phyloP scores from a whole-genome alignment of 2,888 invertebrate genomes.

The Amphipoea lucens region DNA sequence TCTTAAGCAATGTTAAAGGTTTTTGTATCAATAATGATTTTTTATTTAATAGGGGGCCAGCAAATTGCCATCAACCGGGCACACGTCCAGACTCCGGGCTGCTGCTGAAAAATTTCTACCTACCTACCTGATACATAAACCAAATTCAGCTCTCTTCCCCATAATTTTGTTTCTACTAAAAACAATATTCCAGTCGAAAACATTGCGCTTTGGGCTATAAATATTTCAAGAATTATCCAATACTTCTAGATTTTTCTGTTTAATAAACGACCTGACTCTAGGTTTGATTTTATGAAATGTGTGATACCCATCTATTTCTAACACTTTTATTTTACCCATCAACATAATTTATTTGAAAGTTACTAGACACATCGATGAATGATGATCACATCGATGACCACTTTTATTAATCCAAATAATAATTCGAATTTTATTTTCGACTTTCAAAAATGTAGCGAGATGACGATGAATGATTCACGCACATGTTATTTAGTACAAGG shows the following conservation, averaged over 20 bases:
- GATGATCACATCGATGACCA: not conserved
- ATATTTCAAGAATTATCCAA: slow-evolving; percentile 26
- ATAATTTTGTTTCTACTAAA: not conserved
- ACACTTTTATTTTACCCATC: slow-evolving; percentile 6
- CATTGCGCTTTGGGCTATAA: slow-evolving; percentile 2
- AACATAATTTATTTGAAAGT: slow-evolving; percentile 10
- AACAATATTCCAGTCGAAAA: slow-evolving; percentile 16
- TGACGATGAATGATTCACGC: slow-evolving; percentile 40
- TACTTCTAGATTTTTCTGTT: slow-evolving; percentile 13
- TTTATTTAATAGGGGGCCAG: no score
- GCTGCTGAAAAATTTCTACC: not conserved
- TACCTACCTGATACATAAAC: not conserved
- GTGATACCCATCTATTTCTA: not conserved
- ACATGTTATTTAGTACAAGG: slow-evolving; percentile 17
- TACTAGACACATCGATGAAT: slow-evolving; percentile 1
- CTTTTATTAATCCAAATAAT: slow-evolving; percentile 6
- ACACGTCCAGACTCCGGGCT: not conserved
- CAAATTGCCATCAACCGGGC: not conserved
- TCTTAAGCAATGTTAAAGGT: no score
- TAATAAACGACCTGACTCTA: not conserved
- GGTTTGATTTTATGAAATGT: slow-evolving; percentile 15
- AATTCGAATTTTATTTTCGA: not conserved
- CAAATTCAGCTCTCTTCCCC: not conserved
- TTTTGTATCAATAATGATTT: no score
- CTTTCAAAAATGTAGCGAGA: slow-evolving; percentile 11